Base-by-base conservation (phyloP, 2,797 vertebrate genomes). In the Dipus sagitta region DNA sequence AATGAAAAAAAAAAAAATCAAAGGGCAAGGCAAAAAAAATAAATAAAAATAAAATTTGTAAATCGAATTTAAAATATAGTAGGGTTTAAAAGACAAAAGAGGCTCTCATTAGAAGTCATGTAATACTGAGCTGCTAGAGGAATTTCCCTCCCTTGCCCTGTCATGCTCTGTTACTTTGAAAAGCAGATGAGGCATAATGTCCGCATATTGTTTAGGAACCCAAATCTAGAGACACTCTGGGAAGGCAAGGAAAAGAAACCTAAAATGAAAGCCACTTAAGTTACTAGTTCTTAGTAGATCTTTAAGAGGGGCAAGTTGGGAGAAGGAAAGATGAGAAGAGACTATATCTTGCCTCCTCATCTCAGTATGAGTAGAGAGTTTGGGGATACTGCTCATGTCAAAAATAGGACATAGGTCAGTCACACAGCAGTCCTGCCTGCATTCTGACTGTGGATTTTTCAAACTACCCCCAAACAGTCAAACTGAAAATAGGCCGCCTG, bases 161-260 rank as follows among this genome's bases (percentile, higher is more conserved):
- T 96, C 92, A 92, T 87, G 91, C 83, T 90, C 83, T 78, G 54
- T 78, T 94, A 90, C 89, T 96, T 87, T 95, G 93, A 86, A 94
- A 96, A 93, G 60, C 12, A 80, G 20, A 79, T 86, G 24, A 20
- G 24, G 0, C 74, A 60, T 17, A 34, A 12, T 64, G 24, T 90
- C 80, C 84, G n/a, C 54, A 8, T 52, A 24, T 72, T 94, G 24
- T 78, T 87, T 86, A 93, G 62, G 34, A 92, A 76, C 18, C 38
- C 84, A 75, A 94, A 85, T 81, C 77, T 84, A 47, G 77, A 78
- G 77, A 75, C 86, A 78, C 52, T 79, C 75, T 68, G 38, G 79
- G 79, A 93, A 86, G 92, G 67, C 23, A 67, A 85, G 20, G 60
- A 5, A 80, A 86, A 91, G 81, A 91, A 23, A 77, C 52, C 32